Percentiles rank a stretch among this genome's conserved stretches.
Evolutionary conservation across 2,888 invertebrate species (phyloP).

Genomic region (Drosophila fungiperda): DNA sequence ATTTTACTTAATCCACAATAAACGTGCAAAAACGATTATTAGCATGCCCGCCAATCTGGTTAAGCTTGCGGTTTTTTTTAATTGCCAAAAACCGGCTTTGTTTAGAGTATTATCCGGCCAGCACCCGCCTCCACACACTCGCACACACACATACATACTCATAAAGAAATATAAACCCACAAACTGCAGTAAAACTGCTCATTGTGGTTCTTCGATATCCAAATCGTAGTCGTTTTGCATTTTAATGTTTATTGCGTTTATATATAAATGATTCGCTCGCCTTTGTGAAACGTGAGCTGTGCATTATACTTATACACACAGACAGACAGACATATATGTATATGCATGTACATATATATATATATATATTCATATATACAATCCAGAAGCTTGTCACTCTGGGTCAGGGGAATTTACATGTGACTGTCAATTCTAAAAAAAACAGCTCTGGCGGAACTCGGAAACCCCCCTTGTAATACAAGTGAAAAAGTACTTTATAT

Average conservation of each 20-base stretch:
- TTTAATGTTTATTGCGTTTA: constrained; percentile 43
- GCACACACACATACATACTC: background rate
- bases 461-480: constrained; percentile 11
- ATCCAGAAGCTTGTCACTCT: constrained; percentile 13
- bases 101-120: background rate
- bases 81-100: background rate
- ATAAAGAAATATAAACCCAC: background rate
- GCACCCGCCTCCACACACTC: background rate
- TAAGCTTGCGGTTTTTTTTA: background rate
- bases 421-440: constrained; percentile 54
- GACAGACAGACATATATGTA: background rate
- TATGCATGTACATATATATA: background rate
- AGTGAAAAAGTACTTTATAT: too few species aligned
- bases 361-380: background rate
- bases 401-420: constrained; percentile 58
- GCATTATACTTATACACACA: constrained; percentile 12
- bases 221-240: constrained; percentile 33
- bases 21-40: background rate
- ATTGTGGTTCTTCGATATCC: background rate
- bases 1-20: background rate
- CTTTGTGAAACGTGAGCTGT: constrained; percentile 51
- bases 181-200: background rate
- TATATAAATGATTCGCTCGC: constrained; percentile 46
- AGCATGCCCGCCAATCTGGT: background rate
- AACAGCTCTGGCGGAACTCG: constrained; percentile 68